Evolutionary conservation across 2,113 vertebrate genomes (phyloP), one percentile per base, ranked within the genome.

Genomic region (Ailurus styani): DNA sequence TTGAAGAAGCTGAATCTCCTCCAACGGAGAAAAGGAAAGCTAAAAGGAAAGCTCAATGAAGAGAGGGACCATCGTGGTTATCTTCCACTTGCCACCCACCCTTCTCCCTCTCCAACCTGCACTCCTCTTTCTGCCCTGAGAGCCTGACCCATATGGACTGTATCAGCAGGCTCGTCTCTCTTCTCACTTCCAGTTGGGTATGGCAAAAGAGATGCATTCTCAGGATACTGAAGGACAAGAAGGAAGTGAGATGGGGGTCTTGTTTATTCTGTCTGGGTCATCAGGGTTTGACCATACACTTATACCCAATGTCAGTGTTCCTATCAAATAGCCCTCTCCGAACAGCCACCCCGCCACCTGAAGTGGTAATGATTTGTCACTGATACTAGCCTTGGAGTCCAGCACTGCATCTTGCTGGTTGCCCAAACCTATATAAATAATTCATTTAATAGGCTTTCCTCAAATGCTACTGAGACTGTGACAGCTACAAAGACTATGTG

Each of bases 301-400:
- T 52, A 0, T 4, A 40, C 14, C 27, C 29, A 81, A 9, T 8
- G 20, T 7, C 13, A 10, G 37, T 4, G 6, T 66, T 52, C 3
- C 31, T 52, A 18, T 47, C 60, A 37, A 70, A 8, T 29, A 82
- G 31, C 25, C 37, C 13, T 60, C 52, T n/a, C 42, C 13, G 8
- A 10, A 20, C 20, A 42, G 8, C 14, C 8, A 15, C 10, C 21
- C 3, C 55, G 50, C 9, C 52, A 15, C 27, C 57, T 73, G 55
- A 66, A 7, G 21, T 45, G 5, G 10, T 31, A 55, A 50, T n/a
- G 3, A 23, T 73, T 66, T 77, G 18, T 45, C 42, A 60, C 18
- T 27, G 17, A 20, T 34, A 55, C 62, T 6, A n/a, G 31, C 20
- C 25, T 64, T 34, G 7, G 42, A 91, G 20, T 64, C 13, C 34